Evolutionary conservation across 2,113 vertebrate genomes (phyloP).

Genomic region (Pachyramphus minor): DNA sequence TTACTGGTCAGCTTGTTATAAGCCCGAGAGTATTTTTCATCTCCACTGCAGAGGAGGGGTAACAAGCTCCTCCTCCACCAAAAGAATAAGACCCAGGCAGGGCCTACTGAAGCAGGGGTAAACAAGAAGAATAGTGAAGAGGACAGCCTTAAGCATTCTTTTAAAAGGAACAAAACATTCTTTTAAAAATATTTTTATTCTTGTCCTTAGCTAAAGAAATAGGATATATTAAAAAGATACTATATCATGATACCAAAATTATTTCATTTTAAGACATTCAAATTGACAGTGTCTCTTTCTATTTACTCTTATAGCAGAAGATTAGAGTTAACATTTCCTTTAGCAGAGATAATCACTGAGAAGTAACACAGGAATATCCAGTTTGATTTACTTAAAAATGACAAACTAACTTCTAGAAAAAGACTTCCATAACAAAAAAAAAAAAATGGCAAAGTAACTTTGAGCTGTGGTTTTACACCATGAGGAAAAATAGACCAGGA

Average conservation of each 20-base stretch:
- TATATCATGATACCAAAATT: background rate
- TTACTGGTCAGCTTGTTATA: accelerated
- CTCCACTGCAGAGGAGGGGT: background rate
- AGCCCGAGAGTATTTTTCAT: background rate
- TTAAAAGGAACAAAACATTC: background rate
- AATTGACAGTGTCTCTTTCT: conserved; percentile 26
- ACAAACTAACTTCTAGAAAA: conserved; percentile 13
- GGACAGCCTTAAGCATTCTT: background rate
- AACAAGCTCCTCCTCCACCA: background rate
- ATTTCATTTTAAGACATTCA: background rate
- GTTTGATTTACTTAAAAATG: conserved; percentile 23
- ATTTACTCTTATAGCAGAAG: background rate
- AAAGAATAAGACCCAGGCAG: background rate
- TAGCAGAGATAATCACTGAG: background rate
- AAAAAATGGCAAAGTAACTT: background rate
- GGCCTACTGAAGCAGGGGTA: background rate
- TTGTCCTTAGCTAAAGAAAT: background rate
- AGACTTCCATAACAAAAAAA: background rate
- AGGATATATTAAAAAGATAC: background rate
- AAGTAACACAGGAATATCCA: background rate
- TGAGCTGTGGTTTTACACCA: background rate
- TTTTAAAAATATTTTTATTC: background rate
- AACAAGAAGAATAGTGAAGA: background rate
- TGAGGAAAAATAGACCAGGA: background rate
- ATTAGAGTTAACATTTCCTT: background rate